Base-by-base conservation (phyloP, 2,797 vertebrate species). In the Hoplostethus atlanticus region DNA sequence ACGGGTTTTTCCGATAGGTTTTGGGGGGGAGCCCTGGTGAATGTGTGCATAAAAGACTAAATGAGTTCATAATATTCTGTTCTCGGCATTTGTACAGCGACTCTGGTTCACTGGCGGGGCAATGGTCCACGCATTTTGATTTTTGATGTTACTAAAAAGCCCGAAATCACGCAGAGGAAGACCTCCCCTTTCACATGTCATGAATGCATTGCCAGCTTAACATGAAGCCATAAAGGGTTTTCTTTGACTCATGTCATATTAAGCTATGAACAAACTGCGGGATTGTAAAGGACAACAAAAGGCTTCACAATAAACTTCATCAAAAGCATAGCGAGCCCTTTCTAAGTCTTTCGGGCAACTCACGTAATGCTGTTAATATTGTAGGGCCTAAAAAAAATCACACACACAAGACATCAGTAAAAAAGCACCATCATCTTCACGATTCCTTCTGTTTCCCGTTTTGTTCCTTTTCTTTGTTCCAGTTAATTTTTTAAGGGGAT, bases 341-440 rank as follows among this genome's bases (percentile, higher is more conserved):
- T 64, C 64, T 61, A 65, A 64, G 63, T 78, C 66, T 63, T 34
- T 38, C 21, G 59, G 21, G 21, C 21, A 21, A 21, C 21, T 1
- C 1, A 21, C 40, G 59, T n/a, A 42, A 60, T 0, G 6, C 13
- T 51, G 55, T 54, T 47, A 58, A 58, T 53, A 54, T 34, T 55
- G 12, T 21, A 59, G 47, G n/a, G n/a, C n/a, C n/a, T n/a, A n/a
- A n/a, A n/a, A n/a, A n/a, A n/a, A 76, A 30, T 21, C 21, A 21
- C 21, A 13, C 25, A 6, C 38, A 38, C 10, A 36, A 34, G 67
- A 60, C 61, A 51, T 52, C 17, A 40, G 46, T 10, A 57, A 74
- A 79, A 40, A 58, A 40, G 44, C 68, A 71, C 82, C 79, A 82
- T 84, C 75, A 85, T 85, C 77, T 85, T 80, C 82, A 76, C 69